Evolutionary conservation across 2,113 vertebrate species (phyloP).

Genomic region (Seriola rivoliana): DNA sequence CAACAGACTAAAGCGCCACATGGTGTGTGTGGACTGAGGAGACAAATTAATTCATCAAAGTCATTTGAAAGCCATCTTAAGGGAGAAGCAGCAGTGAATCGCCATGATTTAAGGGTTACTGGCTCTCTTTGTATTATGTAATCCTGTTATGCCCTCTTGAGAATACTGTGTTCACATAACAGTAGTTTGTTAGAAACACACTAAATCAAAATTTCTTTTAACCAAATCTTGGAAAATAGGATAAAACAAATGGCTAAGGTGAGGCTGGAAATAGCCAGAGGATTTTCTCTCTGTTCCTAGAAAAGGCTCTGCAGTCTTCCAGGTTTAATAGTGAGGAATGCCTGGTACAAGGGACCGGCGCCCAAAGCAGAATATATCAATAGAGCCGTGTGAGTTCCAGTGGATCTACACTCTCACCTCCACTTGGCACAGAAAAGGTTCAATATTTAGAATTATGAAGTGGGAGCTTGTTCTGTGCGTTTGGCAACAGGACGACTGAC

Average conservation of each 20-base stretch:
- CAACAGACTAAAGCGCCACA: slow-evolving; percentile 69
- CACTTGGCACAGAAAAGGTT: slow-evolving; percentile 42
- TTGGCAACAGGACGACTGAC: slow-evolving; percentile 62
- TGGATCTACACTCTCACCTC: slow-evolving; percentile 59
- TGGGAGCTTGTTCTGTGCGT: slow-evolving; percentile 47
- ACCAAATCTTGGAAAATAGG: slow-evolving; percentile 23
- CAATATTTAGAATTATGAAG: slow-evolving; percentile 68
- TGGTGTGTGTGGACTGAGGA: slow-evolving; percentile 63
- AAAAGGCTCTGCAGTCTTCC: slow-evolving; percentile 19
- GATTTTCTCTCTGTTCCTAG: slow-evolving; percentile 36
- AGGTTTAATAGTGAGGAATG: slow-evolving; percentile 45
- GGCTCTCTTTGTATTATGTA: slow-evolving; percentile 60
- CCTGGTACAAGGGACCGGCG: slow-evolving; percentile 11
- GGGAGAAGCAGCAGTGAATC: slow-evolving; percentile 46
- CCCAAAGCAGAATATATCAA: slow-evolving; percentile 30
- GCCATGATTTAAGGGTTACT: slow-evolving; percentile 47
- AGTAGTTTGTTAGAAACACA: slow-evolving; percentile 26
- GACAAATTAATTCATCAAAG: slow-evolving; percentile 74
- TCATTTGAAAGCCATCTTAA: slow-evolving; percentile 66
- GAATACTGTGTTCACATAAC: slow-evolving; percentile 63
- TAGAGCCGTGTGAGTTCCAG: slow-evolving; percentile 31
- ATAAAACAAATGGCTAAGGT: slow-evolving; percentile 9
- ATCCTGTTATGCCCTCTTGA: slow-evolving; percentile 57
- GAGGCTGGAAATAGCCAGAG: slow-evolving; percentile 26
- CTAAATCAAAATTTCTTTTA: slow-evolving; percentile 30